Conservation (phyloP, 2,888 invertebrate species). For the Epirrita christyi region DNA sequence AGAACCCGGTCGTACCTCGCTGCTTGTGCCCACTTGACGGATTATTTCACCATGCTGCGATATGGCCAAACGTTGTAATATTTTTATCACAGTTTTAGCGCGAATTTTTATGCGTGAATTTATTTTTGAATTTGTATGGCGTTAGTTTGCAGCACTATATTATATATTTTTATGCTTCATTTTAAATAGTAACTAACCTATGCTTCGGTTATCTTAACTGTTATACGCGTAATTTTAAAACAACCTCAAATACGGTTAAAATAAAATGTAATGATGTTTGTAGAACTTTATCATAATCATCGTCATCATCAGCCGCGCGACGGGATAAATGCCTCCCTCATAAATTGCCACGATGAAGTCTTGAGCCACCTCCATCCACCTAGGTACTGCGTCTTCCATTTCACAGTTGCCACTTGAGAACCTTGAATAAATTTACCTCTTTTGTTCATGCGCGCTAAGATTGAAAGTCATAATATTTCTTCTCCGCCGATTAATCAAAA, state of each 20-base stretch:
- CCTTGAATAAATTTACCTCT: neutral
- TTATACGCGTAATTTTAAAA: constrained; percentile 16
- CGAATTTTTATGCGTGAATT: constrained; percentile 25
- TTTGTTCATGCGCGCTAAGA: neutral
- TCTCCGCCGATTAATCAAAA: neutral
- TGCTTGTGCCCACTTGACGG: constrained; percentile 12
- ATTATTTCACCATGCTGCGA: constrained; percentile 11
- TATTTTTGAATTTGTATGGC: constrained; percentile 21
- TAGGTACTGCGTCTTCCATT: no score
- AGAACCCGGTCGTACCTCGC: constrained; percentile 3
- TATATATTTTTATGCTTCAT: no score
- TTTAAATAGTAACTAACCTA: no score
- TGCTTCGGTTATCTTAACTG: constrained; percentile 18
- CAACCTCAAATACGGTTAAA: neutral
- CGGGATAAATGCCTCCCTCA: no score
- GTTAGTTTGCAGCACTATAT: constrained; percentile 16
- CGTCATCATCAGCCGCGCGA: no score
- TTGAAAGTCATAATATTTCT: no score
- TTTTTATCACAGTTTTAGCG: constrained; percentile 25
- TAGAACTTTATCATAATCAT: no score
- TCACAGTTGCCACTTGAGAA: no score
- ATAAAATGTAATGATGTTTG: no score
- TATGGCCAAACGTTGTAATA: constrained; percentile 26
- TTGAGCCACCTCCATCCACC: no score
- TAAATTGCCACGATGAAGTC: no score